Conservation (phyloP, 1,140 invertebrate species). For the Panonychus citri region DNA sequence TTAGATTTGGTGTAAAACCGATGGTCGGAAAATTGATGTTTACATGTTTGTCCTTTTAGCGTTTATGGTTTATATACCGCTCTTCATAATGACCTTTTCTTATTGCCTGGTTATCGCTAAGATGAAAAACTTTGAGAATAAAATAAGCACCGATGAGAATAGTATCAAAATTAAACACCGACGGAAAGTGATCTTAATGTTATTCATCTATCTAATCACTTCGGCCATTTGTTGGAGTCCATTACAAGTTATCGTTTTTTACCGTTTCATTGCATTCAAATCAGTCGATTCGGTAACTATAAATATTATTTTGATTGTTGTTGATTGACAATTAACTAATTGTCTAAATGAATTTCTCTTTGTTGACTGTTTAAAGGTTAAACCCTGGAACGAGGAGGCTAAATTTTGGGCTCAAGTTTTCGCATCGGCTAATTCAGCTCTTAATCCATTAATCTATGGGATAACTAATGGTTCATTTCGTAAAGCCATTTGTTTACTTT, state of each 20-base stretch:
- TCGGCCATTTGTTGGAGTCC: conserved; percentile 41
- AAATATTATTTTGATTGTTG: neutral
- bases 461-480: conserved; percentile 40
- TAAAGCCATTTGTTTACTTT: conserved; percentile 14
- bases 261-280: conserved; percentile 2
- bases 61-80: conserved; percentile 41
- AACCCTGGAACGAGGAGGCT: neutral
- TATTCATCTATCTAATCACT: conserved; percentile 38
- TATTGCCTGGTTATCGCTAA: conserved; percentile 36
- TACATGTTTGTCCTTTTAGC: conserved; percentile 48
- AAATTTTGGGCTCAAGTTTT: conserved; percentile 2
- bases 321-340: neutral
- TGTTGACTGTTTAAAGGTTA: neutral
- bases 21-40: conserved; percentile 27
- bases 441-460: conserved; percentile 27
- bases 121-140: conserved; percentile 33
- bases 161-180: conserved; percentile 32
- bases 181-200: conserved; percentile 37
- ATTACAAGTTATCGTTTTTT: conserved; percentile 21
- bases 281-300: neutral
- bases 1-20: conserved; percentile 41
- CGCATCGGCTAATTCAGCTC: neutral
- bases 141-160: conserved; percentile 26
- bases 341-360: neutral
- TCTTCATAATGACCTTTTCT: conserved; percentile 38